Evolutionary conservation across 2,797 vertebrate species (phyloP).

Genomic region (Naso thynnoides): DNA sequence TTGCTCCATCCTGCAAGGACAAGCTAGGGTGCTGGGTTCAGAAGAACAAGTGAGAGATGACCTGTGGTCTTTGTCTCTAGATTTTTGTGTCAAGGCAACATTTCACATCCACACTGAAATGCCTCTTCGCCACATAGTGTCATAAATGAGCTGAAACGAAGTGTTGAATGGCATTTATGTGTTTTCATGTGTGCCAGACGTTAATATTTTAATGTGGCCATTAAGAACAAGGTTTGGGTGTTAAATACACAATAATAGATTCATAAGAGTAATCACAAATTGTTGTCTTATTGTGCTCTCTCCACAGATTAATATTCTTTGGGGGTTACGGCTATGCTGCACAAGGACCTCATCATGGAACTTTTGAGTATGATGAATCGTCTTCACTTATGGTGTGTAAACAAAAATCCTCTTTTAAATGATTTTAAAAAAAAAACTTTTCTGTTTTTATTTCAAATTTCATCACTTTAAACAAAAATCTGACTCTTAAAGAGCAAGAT

Average conservation of each 20-base stretch:
- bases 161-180: too few species aligned
- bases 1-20: slow-evolving; percentile 94
- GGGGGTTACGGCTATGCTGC: slow-evolving; percentile 97
- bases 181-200: background rate
- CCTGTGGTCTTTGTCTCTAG: background rate
- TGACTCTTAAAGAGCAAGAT: too few species aligned
- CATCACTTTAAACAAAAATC: too few species aligned
- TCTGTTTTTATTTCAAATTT: too few species aligned
- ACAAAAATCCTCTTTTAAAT: slow-evolving; percentile 7
- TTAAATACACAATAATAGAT: too few species aligned
- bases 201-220: background rate
- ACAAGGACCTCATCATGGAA: slow-evolving; percentile 89
- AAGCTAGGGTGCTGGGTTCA: slow-evolving; percentile 98
- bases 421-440: too few species aligned
- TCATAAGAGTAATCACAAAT: too few species aligned
- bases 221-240: background rate
- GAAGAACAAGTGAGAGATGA: slow-evolving; percentile 89
- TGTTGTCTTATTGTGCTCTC: background rate
- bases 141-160: too few species aligned
- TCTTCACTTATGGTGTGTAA: slow-evolving; percentile 90
- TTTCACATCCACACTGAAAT: background rate
- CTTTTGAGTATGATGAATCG: slow-evolving; percentile 94
- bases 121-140: too few species aligned
- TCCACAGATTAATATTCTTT: slow-evolving; percentile 93
- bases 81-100: background rate